Conservation (phyloP, 2,888 invertebrate genomes). For the Leptopilina syphax region DNA sequence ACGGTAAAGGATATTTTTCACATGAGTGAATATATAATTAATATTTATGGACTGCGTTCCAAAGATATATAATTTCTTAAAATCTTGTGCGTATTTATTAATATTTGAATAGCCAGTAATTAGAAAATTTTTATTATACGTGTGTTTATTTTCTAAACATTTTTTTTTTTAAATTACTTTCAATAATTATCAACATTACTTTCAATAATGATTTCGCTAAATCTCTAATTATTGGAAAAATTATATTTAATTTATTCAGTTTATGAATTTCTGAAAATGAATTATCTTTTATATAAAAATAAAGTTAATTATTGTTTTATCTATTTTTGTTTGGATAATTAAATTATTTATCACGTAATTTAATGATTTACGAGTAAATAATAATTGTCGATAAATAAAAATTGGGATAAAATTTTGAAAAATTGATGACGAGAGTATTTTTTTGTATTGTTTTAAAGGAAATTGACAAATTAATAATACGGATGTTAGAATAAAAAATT, state of each 20-base stretch:
- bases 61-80: conserved; percentile 5
- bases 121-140: not conserved
- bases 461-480: not conserved
- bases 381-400: no score
- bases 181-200: not conserved
- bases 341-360: no score
- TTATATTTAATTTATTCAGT: not conserved
- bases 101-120: conserved; percentile 1
- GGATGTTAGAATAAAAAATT: conserved; percentile 1
- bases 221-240: no score
- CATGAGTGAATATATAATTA: not conserved
- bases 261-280: not conserved
- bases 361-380: no score
- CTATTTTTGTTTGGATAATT: no score
- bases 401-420: no score
- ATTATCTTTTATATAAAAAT: not conserved
- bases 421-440: not conserved
- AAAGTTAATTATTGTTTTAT: not conserved
- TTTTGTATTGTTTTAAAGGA: not conserved
- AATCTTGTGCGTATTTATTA: not conserved
- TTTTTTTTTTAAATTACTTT: not conserved
- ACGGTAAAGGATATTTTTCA: not conserved
- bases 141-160: not conserved
- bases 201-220: no score
- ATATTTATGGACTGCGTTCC: not conserved